Conservation (phyloP, 1,140 invertebrate species). For the Littorina saxatilis region DNA sequence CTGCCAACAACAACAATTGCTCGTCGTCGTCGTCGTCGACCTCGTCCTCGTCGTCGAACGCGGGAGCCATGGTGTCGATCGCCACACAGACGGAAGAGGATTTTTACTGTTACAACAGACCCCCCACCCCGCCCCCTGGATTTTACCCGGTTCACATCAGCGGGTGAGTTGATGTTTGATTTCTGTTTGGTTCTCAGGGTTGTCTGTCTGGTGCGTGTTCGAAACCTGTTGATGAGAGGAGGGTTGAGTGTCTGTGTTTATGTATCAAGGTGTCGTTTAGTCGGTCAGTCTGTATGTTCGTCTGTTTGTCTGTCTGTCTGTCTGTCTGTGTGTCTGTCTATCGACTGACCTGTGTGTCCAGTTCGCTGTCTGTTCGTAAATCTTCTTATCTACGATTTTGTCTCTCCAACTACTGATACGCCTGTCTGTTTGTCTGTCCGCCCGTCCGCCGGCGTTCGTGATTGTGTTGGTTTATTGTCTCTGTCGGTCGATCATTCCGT, state of each 20-base stretch:
- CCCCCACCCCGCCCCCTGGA: slow-evolving; percentile 68
- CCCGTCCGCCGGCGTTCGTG: too few species aligned
- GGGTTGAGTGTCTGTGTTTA: background rate
- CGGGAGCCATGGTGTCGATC: slow-evolving; percentile 69
- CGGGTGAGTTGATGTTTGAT: slow-evolving; percentile 60
- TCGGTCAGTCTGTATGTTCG: slow-evolving; percentile 22
- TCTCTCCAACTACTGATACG: too few species aligned
- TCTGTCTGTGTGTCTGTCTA: background rate
- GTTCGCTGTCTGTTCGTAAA: too few species aligned
- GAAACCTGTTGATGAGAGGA: too few species aligned
- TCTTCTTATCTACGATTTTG: too few species aligned
- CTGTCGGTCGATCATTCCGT: background rate
- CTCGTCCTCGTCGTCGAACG: slow-evolving; percentile 2
- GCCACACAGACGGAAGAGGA: slow-evolving; percentile 74
- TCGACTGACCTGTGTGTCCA: too few species aligned
- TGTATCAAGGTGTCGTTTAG: background rate
- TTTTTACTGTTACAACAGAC: slow-evolving; percentile 68
- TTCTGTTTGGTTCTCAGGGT: too few species aligned
- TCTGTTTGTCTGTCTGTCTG: slow-evolving; percentile 8
- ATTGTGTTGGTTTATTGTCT: slow-evolving; percentile 7
- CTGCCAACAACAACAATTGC: too few species aligned
- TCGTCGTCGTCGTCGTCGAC: background rate
- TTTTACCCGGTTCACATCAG: slow-evolving; percentile 62
- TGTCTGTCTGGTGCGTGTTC: too few species aligned
- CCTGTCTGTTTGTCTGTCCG: too few species aligned